Evolutionary conservation across 2,797 vertebrate genomes (phyloP), one percentile per base, ranked within the genome.

Genomic region (Urocyon cinereoargenteus): DNA sequence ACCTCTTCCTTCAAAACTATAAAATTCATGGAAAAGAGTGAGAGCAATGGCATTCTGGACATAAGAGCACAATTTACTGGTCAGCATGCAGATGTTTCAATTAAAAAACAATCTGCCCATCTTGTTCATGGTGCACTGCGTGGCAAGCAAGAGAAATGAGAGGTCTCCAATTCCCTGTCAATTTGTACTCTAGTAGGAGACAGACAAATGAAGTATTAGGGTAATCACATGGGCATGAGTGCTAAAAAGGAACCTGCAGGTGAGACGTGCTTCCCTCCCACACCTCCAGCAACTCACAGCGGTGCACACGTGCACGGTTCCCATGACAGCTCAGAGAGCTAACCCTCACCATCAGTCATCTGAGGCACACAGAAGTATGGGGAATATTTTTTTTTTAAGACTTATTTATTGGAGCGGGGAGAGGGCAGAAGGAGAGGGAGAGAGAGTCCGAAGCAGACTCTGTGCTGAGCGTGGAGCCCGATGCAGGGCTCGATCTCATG

Each of bases 241-340:
- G 13, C 13, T 2, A 15, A 21, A n/a, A 57, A 51, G 26, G 49
- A 24, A 19, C 12, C 75, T n/a, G 22, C 66, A 16, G 26, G 70
- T 2, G 45, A 55, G 45, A 36, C 2, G 3, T 15, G 6, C 31
- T 2, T 22, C 19, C 36, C 6, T 3, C 26, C 3, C n/a, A 57
- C 45, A 49, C 12, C 13, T 14, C 51, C 40, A 15, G 36, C 24
- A 40, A 31, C 26, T 51, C 18, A 26, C 1, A 57, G 62, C 59
- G 16, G 22, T 0, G 73, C 0, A 7, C 8, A 18, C 18, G 40
- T 0, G 0, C 1, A 3, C 24, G 8, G 45, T 14, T 84, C 73
- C 22, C 3, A 2, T 12, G 34, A 66, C 0, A 3, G 9, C 19
- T 22, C 62, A 4, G 40, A 36, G 1, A 16, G 12, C 79, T 6